A percentile compares a stretch with the other conserved stretches of the same genome.
Conservation (phyloP, 2,888 invertebrate genomes). For the Cephonodes hylas region DNA sequence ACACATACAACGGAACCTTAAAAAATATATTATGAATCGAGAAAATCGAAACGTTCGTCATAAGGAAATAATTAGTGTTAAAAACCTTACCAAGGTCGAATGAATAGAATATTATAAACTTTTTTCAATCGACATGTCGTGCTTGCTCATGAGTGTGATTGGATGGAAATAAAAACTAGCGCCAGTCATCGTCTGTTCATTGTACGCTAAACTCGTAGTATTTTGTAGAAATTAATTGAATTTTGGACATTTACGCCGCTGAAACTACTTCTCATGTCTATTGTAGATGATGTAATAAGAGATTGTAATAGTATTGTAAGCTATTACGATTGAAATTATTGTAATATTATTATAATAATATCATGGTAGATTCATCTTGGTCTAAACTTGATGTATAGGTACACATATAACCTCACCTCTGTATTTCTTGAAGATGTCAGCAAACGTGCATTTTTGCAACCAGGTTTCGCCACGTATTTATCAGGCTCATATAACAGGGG, state of each 20-base stretch:
- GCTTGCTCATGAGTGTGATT: conserved; percentile 8
- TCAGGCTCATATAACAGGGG: too few relatives aligned
- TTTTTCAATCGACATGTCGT: conserved; percentile 12
- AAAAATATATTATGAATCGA: conserved; percentile 7
- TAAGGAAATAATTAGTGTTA: conserved; percentile 30
- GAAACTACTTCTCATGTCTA: too few relatives aligned
- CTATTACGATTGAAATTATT: too few relatives aligned
- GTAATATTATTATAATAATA: too few relatives aligned
- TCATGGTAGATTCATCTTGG: too few relatives aligned
- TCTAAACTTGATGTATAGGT: too few relatives aligned
- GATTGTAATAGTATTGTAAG: too few relatives aligned
- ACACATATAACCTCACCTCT: too few relatives aligned
- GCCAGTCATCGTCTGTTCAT: conserved; percentile 5
- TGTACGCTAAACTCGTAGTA: neutral
- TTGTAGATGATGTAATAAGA: too few relatives aligned
- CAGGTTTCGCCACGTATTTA: too few relatives aligned
- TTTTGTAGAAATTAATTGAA: neutral
- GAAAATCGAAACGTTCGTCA: conserved; percentile 22
- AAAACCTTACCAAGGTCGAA: conserved; percentile 12
- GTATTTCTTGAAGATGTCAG: too few relatives aligned
- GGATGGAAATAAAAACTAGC: neutral
- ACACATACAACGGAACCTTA: neutral
- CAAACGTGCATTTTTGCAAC: too few relatives aligned
- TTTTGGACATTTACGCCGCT: neutral
- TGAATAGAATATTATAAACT: conserved; percentile 10